These are phyloP conservation scores for Phylloscopus collybita DNA, from an alignment of 2,797 vertebrate genomes.

Conservation along the genomic window DNA sequence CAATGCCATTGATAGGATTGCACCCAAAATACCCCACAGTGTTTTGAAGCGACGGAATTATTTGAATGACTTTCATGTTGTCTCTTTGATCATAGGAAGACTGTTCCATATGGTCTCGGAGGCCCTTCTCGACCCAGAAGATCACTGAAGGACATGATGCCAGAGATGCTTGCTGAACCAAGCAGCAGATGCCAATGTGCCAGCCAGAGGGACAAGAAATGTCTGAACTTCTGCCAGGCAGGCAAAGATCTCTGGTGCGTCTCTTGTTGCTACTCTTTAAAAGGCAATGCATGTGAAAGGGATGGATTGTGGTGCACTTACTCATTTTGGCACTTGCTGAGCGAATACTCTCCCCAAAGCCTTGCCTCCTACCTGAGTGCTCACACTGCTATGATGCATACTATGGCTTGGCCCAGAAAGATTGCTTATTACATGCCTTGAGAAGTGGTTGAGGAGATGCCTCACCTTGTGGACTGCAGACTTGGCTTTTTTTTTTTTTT, in stretches of 20 bases:
- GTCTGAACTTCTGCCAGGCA: slow-evolving; percentile 85
- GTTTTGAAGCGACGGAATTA: neutral
- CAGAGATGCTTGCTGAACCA: neutral
- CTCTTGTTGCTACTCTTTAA: slow-evolving; percentile 5
- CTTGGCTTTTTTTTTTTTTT: neutral
- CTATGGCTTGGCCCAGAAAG: neutral
- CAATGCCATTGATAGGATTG: slow-evolving; percentile 14
- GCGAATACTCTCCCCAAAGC: neutral
- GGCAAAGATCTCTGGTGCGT: slow-evolving; percentile 75
- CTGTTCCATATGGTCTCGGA: slow-evolving; percentile 93
- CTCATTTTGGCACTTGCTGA: slow-evolving; percentile 13
- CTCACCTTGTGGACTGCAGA: neutral
- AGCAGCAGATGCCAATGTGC: slow-evolving; percentile 85
- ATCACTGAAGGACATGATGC: slow-evolving; percentile 73
- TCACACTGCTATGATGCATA: neutral
- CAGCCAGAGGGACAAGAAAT: slow-evolving; percentile 82
- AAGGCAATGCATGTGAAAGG: slow-evolving; percentile 5
- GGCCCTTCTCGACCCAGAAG: slow-evolving; percentile 85
- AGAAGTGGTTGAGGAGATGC: neutral
- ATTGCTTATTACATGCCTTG: neutral
- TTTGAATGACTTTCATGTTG: slow-evolving; percentile 21
- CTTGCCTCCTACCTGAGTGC: neutral
- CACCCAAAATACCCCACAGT: neutral
- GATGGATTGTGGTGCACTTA: slow-evolving; percentile 4
- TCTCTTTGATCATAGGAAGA: slow-evolving; percentile 79